Evolutionary conservation across 2,888 invertebrate genomes (phyloP).

Genomic region (Dendrolimus houi): DNA sequence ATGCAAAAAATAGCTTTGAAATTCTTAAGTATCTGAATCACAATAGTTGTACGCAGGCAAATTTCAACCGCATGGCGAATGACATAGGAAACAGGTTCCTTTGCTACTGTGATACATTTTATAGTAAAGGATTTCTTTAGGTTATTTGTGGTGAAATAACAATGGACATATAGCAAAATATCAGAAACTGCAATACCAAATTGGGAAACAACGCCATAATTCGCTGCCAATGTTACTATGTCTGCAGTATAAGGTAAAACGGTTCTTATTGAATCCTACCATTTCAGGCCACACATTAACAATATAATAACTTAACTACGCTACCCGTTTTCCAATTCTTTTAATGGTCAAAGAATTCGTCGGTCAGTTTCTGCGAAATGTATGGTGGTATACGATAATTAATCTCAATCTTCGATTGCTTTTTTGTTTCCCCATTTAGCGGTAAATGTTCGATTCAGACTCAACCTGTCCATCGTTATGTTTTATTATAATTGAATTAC

Average conservation of each 20-base stretch:
- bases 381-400: conserved; percentile 6
- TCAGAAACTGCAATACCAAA: conserved; percentile 3
- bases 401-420: not conserved
- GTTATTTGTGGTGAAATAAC: conserved; percentile 6
- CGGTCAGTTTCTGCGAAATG: conserved; percentile 28
- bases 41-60: not conserved
- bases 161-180: conserved; percentile 7
- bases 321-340: conserved; percentile 27
- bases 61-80: not conserved
- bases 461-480: not conserved
- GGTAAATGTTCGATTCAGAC: not conserved
- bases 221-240: conserved; percentile 28
- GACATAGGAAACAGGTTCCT: not conserved
- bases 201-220: conserved; percentile 15
- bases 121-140: not conserved
- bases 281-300: conserved; percentile 39
- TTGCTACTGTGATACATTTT: not conserved
- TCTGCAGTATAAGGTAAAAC: conserved; percentile 31
- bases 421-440: not conserved
- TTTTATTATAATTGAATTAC: not conserved
- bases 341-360: conserved; percentile 49
- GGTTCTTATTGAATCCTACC: conserved; percentile 28
- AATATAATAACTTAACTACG: conserved; percentile 64
- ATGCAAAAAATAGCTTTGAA: not conserved
- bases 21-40: not conserved